These are phyloP conservation scores for Ridgeia piscesae DNA, from an alignment of 1,140 invertebrate species.

Conservation along the genomic window DNA sequence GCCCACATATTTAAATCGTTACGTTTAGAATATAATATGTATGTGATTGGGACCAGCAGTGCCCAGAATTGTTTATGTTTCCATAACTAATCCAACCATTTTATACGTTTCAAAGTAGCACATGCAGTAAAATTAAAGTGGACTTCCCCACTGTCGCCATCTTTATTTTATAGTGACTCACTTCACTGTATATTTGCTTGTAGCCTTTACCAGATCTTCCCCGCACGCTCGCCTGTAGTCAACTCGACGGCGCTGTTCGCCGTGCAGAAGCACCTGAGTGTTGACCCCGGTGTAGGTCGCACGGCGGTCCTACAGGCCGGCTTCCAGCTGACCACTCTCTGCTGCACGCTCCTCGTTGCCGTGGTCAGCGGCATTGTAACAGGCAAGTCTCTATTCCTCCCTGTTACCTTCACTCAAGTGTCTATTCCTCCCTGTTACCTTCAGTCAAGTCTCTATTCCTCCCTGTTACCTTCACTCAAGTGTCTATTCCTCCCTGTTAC, in stretches of 20 bases:
- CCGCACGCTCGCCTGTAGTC: slow-evolving; percentile 57
- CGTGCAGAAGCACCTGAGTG: slow-evolving; percentile 35
- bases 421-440: too few species aligned
- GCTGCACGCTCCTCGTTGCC: slow-evolving; percentile 71
- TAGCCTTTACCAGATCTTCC: slow-evolving; percentile 62
- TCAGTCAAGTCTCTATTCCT: too few species aligned
- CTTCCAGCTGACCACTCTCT: slow-evolving; percentile 76
- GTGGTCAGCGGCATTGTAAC: slow-evolving; percentile 76
- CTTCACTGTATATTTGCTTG: slow-evolving; percentile 16
- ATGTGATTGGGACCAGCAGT: background rate
- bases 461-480: too few species aligned
- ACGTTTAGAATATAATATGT: too few species aligned
- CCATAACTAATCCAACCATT: background rate
- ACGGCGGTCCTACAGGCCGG: slow-evolving; percentile 72
- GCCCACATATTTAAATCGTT: background rate
- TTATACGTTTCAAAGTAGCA: background rate
- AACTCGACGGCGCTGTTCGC: slow-evolving; percentile 47
- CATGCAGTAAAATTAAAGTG: background rate
- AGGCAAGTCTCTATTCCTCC: slow-evolving; percentile 64
- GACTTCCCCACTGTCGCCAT: background rate
- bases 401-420: too few species aligned
- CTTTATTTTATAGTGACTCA: background rate
- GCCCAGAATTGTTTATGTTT: background rate
- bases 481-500: too few species aligned
- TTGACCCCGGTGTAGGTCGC: slow-evolving; percentile 64